Evolutionary conservation across 2,888 invertebrate genomes (phyloP), one percentile per base, ranked within the genome.

Genomic region (Caenorhabditis imperialis): DNA sequence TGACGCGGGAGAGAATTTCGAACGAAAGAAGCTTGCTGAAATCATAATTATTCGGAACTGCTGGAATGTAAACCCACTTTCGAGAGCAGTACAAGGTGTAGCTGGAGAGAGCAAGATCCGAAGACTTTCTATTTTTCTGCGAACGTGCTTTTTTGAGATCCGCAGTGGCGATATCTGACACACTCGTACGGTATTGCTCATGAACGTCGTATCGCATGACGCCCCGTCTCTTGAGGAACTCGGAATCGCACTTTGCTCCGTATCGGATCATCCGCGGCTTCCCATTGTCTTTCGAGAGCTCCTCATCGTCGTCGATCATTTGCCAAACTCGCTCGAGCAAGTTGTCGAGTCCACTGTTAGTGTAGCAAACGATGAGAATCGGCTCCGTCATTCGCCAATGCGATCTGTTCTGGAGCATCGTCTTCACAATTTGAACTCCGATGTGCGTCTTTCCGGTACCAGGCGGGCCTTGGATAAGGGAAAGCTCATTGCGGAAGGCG

Each of bases 281-380:
- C 6, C 57, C 61, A n/a, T 58, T 37, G 27, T 63, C 63, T n/a
- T 27, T 57, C 18, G 62, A 63, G 0, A 72, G 37, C 20, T 51
- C 63, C 25, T 58, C 62, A n/a, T 63, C 62, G 14, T 55, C 55
- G 23, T 44, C 42, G 23, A 77, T 61, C 77, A 69, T 77, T 14
- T 58, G 30, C 16, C 16, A 58, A 23, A 93, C 89, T 8, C 85
- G 93, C 87, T 93, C 92, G 35, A 94, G 89, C 88, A 94, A 94
- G 87, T 94, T 94, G 89, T 94, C 94, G 44, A 95, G 89, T 5
- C 94, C 94, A 88, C 94, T 93, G 89, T 95, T 94, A 7, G 94
- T 94, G 88, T 92, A 93, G 84, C 94, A 93, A 20, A 94, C 92
- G 0, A 94, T 90, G 10, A 94, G 89, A 88, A 94, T 92, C 0